Evolutionary conservation across 2,797 vertebrate genomes (phyloP).

Genomic region (Channa striata): DNA sequence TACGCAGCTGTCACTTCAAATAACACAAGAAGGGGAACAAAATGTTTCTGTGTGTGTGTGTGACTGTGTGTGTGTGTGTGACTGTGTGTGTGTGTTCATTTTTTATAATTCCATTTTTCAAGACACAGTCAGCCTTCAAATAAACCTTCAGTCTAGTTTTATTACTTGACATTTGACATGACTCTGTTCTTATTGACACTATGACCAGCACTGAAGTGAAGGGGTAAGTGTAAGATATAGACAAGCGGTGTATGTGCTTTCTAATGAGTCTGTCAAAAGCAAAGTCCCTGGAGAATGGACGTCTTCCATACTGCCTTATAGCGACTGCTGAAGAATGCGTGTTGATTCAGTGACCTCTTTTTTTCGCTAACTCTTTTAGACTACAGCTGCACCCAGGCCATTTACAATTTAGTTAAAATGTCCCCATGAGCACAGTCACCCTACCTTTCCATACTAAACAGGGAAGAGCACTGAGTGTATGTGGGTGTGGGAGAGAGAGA

Average conservation of each 20-base stretch:
- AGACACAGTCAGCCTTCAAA: slow-evolving; percentile 46
- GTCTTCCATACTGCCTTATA: slow-evolving; percentile 56
- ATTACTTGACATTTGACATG: slow-evolving; percentile 66
- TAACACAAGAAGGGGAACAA: slow-evolving; percentile 64
- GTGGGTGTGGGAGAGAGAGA: slow-evolving; percentile 15
- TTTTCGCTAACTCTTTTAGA: slow-evolving; percentile 69
- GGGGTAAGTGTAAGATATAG: slow-evolving; percentile 50
- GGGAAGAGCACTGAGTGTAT: slow-evolving; percentile 44
- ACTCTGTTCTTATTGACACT: slow-evolving; percentile 62
- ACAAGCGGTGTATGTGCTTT: slow-evolving; percentile 43
- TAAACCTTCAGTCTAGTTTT: slow-evolving; percentile 47
- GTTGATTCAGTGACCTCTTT: slow-evolving; percentile 70
- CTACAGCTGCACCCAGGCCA: slow-evolving; percentile 67
- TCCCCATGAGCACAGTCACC: slow-evolving; percentile 68
- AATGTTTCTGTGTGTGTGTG: slow-evolving; percentile 24
- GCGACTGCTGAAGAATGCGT: slow-evolving; percentile 63
- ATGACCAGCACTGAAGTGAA: slow-evolving; percentile 37
- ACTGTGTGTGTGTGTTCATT: slow-evolving; percentile 13
- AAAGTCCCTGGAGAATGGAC: slow-evolving; percentile 52
- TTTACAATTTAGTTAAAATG: slow-evolving; percentile 79
- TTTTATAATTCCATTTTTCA: slow-evolving; percentile 54
- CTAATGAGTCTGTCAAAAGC: slow-evolving; percentile 70
- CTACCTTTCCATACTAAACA: slow-evolving; percentile 65
- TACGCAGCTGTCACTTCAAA: slow-evolving; percentile 78
- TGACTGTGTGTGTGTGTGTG: slow-evolving; percentile 17